A percentile compares a stretch with the other conserved stretches of the same genome.
Conservation (phyloP, 2,113 vertebrate species). For the Brachyhypopomus gauderio region DNA sequence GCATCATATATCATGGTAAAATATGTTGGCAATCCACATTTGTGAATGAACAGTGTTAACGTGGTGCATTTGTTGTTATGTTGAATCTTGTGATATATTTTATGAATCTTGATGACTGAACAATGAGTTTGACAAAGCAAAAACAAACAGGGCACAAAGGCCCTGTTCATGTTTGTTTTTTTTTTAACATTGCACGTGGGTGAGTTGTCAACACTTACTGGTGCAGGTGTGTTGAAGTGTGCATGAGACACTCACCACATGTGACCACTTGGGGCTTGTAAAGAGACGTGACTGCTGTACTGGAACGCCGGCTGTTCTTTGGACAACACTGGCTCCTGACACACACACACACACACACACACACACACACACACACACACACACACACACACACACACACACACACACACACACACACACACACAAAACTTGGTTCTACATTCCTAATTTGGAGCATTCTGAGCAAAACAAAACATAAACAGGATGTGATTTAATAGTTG, state of each 20-base stretch:
- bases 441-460: background rate
- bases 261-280: constrained; percentile 88
- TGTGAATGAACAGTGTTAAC: too few species aligned
- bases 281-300: constrained; percentile 88
- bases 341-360: constrained; percentile 17
- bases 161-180: too few species aligned
- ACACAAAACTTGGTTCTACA: background rate
- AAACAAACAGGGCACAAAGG: too few species aligned
- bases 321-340: constrained; percentile 85
- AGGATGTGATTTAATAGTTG: too few species aligned
- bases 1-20: too few species aligned
- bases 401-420: background rate
- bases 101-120: too few species aligned
- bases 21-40: too few species aligned
- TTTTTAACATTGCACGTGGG: too few species aligned
- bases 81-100: too few species aligned
- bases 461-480: background rate
- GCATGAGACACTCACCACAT: constrained; percentile 81
- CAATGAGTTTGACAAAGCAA: too few species aligned
- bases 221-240: background rate
- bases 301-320: constrained; percentile 90
- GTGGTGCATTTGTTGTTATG: too few species aligned
- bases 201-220: background rate
- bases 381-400: background rate
- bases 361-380: background rate